A percentile compares a stretch with the other conserved stretches of the same genome.
Evolutionary conservation across 2,888 invertebrate species (phyloP).

Genomic region (Synergus laeviventris): DNA sequence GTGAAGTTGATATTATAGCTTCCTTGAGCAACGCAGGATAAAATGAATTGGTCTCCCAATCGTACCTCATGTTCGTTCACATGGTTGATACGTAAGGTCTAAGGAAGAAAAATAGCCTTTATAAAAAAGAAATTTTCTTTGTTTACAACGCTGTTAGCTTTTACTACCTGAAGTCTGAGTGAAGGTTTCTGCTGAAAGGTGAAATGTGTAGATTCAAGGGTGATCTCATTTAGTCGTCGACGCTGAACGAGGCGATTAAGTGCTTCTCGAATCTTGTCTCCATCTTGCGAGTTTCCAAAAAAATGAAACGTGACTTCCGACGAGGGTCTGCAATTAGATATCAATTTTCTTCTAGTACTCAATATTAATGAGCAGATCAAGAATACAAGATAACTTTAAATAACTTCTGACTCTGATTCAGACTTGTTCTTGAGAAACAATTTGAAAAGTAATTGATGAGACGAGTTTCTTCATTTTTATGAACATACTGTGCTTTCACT

Average conservation of each 20-base stretch:
- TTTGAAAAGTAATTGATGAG: background rate
- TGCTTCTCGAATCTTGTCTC: constrained; percentile 78
- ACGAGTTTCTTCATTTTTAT: background rate
- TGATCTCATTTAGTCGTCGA: constrained; percentile 80
- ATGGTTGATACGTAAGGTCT: constrained; percentile 72
- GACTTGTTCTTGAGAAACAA: background rate
- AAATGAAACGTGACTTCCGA: constrained; percentile 75
- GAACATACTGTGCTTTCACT: background rate
- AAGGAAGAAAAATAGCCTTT: constrained; percentile 43
- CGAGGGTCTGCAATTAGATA: constrained; percentile 60
- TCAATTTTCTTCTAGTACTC: background rate
- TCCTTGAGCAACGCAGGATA: constrained; percentile 87
- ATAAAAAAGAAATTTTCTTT: constrained; percentile 18
- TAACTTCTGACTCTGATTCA: too few species aligned
- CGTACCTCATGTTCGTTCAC: constrained; percentile 77
- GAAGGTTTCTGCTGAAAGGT: constrained; percentile 85
- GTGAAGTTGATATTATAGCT: constrained; percentile 85
- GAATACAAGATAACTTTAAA: background rate
- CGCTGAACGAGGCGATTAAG: constrained; percentile 80
- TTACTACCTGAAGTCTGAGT: constrained; percentile 82
- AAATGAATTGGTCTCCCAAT: constrained; percentile 86
- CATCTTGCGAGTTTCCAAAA: constrained; percentile 77
- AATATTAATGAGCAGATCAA: background rate
- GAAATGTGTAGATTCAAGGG: constrained; percentile 82
- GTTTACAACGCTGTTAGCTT: constrained; percentile 31